phyloP scores from a whole-genome alignment of 1,140 invertebrate genomes.

The Drosophila bocki region DNA sequence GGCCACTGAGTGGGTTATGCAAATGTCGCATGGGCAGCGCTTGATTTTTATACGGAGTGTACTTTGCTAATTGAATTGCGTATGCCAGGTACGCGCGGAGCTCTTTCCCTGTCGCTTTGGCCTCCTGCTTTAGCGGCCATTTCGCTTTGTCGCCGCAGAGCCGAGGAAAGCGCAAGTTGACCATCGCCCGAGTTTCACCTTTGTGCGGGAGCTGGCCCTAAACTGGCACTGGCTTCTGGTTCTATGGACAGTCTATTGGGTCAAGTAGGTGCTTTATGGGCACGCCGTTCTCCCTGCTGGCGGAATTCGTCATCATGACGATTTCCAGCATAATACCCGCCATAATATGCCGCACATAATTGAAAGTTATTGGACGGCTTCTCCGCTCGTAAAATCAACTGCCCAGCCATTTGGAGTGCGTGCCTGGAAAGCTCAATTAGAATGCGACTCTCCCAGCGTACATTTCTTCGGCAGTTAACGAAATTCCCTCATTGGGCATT shows the following conservation, averaged over 20 bases:
- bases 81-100: slow-evolving; percentile 58
- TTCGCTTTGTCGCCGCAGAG: slow-evolving; percentile 64
- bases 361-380: slow-evolving; percentile 83
- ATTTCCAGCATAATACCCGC: slow-evolving; percentile 51
- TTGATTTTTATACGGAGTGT: slow-evolving; percentile 82
- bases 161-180: slow-evolving; percentile 79
- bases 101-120: slow-evolving; percentile 48
- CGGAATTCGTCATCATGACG: slow-evolving; percentile 43
- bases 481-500: slow-evolving; percentile 4
- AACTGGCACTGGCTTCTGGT: slow-evolving; percentile 36
- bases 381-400: slow-evolving; percentile 64
- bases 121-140: slow-evolving; percentile 58
- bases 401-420: slow-evolving; percentile 53
- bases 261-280: slow-evolving; percentile 59
- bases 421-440: slow-evolving; percentile 69
- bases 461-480: slow-evolving; percentile 29
- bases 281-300: slow-evolving; percentile 36
- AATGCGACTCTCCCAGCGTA: slow-evolving; percentile 38
- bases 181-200: slow-evolving; percentile 63
- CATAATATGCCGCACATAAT: slow-evolving; percentile 64
- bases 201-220: slow-evolving; percentile 1
- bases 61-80: slow-evolving; percentile 83
- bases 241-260: slow-evolving; percentile 44
- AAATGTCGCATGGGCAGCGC: slow-evolving; percentile 67
- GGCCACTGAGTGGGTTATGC: slow-evolving; percentile 83